A percentile compares a stretch with the other conserved stretches of the same genome.
Evolutionary conservation across 2,797 vertebrate species (phyloP).

Genomic region (Pseudochaenichthys georgianus): DNA sequence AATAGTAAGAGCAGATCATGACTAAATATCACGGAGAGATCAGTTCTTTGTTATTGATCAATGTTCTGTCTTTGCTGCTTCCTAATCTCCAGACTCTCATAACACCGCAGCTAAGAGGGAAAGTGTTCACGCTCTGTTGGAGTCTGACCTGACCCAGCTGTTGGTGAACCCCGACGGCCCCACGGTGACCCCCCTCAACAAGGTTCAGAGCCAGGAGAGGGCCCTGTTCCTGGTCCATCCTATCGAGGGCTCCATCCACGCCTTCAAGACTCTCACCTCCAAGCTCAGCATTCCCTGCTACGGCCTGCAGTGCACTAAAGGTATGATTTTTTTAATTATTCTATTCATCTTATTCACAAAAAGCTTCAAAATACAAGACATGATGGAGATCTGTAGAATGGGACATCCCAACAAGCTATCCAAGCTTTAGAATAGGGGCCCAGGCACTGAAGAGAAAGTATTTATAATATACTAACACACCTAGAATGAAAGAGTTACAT

Average conservation of each 20-base stretch:
- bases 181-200: constrained; percentile 88
- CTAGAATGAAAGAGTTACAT: too few relatives aligned
- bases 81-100: constrained; percentile 75
- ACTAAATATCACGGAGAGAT: neutral
- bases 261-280: constrained; percentile 89
- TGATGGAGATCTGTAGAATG: too few relatives aligned
- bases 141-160: constrained; percentile 86
- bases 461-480: too few relatives aligned
- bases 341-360: too few relatives aligned
- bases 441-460: too few relatives aligned
- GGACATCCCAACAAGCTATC: too few relatives aligned
- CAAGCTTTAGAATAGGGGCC: too few relatives aligned
- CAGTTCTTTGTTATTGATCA: neutral
- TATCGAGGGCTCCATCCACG: constrained; percentile 91
- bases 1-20: constrained; percentile 2
- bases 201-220: constrained; percentile 88
- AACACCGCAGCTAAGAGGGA: constrained; percentile 63
- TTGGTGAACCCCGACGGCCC: constrained; percentile 91
- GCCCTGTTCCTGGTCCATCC: constrained; percentile 96
- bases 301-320: constrained; percentile 95
- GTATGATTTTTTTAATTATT: too few relatives aligned
- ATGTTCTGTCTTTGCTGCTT: neutral
- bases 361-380: too few relatives aligned
- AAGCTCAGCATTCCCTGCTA: constrained; percentile 93
- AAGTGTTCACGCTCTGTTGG: constrained; percentile 58